A percentile compares a stretch with the other conserved stretches of the same genome.
Conservation (phyloP, 2,113 vertebrate species). For the Brienomyrus brachyistius region DNA sequence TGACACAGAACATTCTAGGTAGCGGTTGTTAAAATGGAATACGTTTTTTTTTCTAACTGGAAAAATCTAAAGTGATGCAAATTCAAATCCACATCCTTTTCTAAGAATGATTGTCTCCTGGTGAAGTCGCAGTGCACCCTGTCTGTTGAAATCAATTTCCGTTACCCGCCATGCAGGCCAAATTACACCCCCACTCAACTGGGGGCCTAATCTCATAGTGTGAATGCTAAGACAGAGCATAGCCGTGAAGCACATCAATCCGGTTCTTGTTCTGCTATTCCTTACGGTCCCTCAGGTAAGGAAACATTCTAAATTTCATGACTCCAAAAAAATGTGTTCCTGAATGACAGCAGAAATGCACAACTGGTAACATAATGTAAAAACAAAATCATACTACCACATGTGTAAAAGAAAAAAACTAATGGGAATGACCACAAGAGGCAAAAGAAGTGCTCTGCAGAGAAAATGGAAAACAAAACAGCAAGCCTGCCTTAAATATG, state of each 20-base stretch:
- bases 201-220: conserved; percentile 16
- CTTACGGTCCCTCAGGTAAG: background rate
- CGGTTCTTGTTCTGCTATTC: background rate
- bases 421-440: background rate
- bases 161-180: conserved; percentile 29
- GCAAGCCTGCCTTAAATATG: background rate
- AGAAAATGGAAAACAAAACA: background rate
- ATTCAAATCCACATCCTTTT: background rate
- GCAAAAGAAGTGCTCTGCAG: background rate
- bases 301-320: background rate
- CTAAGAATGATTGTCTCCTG: background rate
- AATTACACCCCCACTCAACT: conserved; percentile 23
- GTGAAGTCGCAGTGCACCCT: conserved; percentile 21
- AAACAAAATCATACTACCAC: background rate
- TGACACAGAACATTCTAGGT: background rate
- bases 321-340: background rate
- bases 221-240: conserved; percentile 23
- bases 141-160: conserved; percentile 28
- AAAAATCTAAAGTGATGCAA: background rate
- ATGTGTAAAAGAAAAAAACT: background rate
- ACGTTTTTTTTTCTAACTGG: background rate
- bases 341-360: background rate
- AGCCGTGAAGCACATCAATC: conserved; percentile 1
- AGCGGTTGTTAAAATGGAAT: background rate
- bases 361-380: background rate